phyloP scores from a whole-genome alignment of 2,797 vertebrate species.

The Florisuga fusca region DNA sequence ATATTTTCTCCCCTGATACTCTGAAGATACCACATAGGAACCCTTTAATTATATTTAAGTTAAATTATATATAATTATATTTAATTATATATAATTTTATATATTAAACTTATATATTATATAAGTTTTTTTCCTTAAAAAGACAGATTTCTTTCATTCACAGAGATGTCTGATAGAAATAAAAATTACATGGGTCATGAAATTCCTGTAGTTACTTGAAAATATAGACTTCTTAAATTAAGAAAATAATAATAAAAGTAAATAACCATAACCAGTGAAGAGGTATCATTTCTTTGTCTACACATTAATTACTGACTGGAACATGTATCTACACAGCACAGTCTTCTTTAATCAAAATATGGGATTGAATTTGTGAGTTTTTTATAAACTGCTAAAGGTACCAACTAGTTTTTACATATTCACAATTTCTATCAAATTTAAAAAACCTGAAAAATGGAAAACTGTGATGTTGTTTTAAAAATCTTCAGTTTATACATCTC shows the following conservation, averaged over 20 bases:
- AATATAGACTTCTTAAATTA: neutral
- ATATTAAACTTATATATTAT: too few relatives aligned
- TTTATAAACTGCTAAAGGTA: neutral
- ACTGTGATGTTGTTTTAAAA: neutral
- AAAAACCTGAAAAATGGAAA: neutral
- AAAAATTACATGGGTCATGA: neutral
- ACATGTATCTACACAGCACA: neutral
- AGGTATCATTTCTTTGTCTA: neutral
- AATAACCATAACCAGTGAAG: neutral
- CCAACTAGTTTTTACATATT: neutral
- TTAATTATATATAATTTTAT: too few relatives aligned
- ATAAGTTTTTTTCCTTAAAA: too few relatives aligned
- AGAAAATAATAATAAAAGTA: neutral
- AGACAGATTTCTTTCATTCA: neutral
- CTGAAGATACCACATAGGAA: neutral
- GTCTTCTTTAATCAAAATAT: neutral
- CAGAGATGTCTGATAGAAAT: neutral
- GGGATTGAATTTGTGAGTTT: neutral
- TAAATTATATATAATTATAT: too few relatives aligned
- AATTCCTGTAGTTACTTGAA: neutral
- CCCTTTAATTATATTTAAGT: neutral
- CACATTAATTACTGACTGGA: neutral
- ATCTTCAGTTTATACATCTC: neutral
- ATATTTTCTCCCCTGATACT: neutral
- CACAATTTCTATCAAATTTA: neutral